These are phyloP conservation scores for Prunella fulvescens DNA, from an alignment of 2,113 vertebrate species.

Conservation along the genomic window DNA sequence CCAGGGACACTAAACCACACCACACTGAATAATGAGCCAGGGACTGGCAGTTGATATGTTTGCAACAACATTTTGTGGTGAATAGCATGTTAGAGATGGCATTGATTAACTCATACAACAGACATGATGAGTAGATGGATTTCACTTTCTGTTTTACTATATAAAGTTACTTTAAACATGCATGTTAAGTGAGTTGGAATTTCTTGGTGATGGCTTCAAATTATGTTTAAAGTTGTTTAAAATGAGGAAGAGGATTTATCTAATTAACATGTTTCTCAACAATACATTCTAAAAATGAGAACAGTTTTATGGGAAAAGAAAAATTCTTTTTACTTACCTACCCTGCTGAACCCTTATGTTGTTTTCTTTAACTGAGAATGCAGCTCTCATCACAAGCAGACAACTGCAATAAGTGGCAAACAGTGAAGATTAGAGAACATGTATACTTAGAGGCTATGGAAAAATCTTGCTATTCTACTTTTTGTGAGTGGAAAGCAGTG, in stretches of 20 bases:
- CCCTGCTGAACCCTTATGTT: neutral
- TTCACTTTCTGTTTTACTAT: neutral
- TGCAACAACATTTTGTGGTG: neutral
- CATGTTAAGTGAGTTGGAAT: neutral
- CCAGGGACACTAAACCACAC: neutral
- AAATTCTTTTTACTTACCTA: neutral
- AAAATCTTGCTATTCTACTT: neutral
- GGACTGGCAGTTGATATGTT: rapidly evolving
- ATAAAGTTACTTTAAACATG: neutral
- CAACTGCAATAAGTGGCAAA: neutral
- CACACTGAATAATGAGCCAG: neutral
- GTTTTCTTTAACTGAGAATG: neutral
- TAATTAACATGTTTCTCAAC: neutral
- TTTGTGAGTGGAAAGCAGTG: neutral
- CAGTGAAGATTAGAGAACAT: neutral
- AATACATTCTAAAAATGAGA: neutral
- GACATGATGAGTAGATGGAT: neutral
- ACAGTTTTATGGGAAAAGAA: neutral
- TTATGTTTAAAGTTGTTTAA: neutral
- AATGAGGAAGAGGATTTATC: neutral
- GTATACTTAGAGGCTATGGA: neutral
- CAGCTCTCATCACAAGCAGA: neutral
- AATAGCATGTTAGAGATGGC: neutral
- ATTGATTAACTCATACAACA: neutral
- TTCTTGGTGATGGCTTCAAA: neutral